These are phyloP conservation scores for Venustaconcha ellipsiformis DNA, from an alignment of 1,140 invertebrate species.

Conservation along the genomic window DNA sequence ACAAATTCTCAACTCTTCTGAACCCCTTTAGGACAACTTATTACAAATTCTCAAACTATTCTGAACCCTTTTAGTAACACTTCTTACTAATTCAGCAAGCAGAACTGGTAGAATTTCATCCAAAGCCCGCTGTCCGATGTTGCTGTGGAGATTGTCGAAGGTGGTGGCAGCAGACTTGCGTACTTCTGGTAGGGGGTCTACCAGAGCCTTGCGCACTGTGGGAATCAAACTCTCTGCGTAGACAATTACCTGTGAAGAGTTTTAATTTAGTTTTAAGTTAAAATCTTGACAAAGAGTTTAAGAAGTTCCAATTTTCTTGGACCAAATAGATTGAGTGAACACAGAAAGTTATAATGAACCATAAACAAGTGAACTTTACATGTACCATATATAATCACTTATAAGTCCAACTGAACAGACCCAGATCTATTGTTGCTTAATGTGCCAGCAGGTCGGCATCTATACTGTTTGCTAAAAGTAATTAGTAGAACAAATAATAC, in stretches of 20 bases:
- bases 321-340: too few species aligned
- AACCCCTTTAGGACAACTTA: neutral
- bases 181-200: constrained; percentile 93
- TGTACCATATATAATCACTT: too few species aligned
- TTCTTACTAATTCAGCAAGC: constrained; percentile 80
- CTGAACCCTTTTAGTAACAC: too few species aligned
- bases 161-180: constrained; percentile 94
- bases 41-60: constrained; percentile 5
- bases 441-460: too few species aligned
- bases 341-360: too few species aligned
- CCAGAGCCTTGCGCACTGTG: constrained; percentile 93
- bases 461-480: too few species aligned
- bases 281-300: neutral
- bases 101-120: constrained; percentile 97
- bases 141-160: constrained; percentile 95
- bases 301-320: neutral
- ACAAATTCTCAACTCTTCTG: neutral
- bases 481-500: too few species aligned
- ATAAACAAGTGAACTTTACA: too few species aligned
- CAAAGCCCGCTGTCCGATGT: constrained; percentile 93
- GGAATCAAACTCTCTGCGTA: constrained; percentile 94
- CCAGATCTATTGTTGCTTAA: too few species aligned
- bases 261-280: neutral
- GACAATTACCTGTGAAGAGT: constrained; percentile 56
- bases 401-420: too few species aligned